Evolutionary conservation across 2,797 vertebrate genomes (phyloP), one percentile per base, ranked within the genome.

Genomic region (Carapus acus): DNA sequence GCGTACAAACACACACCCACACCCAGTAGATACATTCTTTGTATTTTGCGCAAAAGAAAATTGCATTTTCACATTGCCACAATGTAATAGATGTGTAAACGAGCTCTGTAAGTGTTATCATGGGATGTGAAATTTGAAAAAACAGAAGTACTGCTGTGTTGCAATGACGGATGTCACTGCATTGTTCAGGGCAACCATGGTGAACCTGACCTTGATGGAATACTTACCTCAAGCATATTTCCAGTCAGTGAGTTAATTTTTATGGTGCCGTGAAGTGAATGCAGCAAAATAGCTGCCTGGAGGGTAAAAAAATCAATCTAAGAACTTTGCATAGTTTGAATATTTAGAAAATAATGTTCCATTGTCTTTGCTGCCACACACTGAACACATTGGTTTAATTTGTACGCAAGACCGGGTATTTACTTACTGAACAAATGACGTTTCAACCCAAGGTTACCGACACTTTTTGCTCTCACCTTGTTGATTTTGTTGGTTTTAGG

Each of bases 401-500:
- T n/a, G n/a, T n/a, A n/a, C n/a, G n/a, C n/a, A n/a, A n/a, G n/a
- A n/a, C n/a, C n/a, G n/a, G n/a, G n/a, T n/a, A n/a, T n/a, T n/a
- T n/a, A n/a, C n/a, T n/a, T n/a, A n/a, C n/a, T n/a, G n/a, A n/a
- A n/a, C n/a, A n/a, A n/a, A n/a, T n/a, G n/a, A 49, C n/a, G 43
- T 13, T 46, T 39, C 31, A 54, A 54, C 40, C 7, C 42, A 22
- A 2, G 8, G 4, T 38, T 48, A 4, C 9, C 24, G 36, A 15
- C 64, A n/a, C n/a, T 57, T 50, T 51, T 38, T 22, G 13, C 24
- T 62, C 90, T 86, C 72, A 96, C 96, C 94, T 98, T 98, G 89
- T 93, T 98, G 86, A 98, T 95, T 81, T 92, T 97, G 91, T 98
- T 98, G 89, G 96, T 98, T 89, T 98, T 98, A 78, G 96, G 96